Evolutionary conservation across 1,140 invertebrate species (phyloP).

Genomic region (Ylistrum balloti): DNA sequence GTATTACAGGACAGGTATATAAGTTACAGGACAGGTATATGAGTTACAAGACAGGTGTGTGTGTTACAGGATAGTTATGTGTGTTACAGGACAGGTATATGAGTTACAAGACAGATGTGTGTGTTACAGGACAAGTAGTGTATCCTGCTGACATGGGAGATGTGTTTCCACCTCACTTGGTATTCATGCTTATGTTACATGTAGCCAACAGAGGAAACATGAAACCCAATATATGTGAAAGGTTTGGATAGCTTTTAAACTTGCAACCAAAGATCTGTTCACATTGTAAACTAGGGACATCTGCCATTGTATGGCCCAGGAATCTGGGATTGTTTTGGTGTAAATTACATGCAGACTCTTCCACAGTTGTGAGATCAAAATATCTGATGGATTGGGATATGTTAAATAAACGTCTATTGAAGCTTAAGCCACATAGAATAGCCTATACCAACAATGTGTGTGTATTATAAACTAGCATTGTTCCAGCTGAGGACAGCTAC

Average conservation of each 20-base stretch:
- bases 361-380: neutral
- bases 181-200: constrained; percentile 17
- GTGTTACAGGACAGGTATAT: neutral
- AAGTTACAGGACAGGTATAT: neutral
- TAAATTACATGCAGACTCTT: neutral
- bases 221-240: constrained; percentile 38
- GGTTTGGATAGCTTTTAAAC: constrained; percentile 32
- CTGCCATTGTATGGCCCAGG: neutral
- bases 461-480: neutral
- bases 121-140: neutral
- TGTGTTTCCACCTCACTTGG: neutral
- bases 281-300: neutral
- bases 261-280: neutral
- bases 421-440: neutral
- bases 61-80: neutral
- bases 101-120: no score
- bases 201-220: neutral
- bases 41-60: no score
- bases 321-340: constrained; percentile 3
- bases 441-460: neutral
- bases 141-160: neutral
- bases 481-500: neutral
- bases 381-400: neutral
- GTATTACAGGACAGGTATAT: neutral
- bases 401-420: neutral